Evolutionary conservation across 92 coral and sea anemone species (phyloP).

Genomic region (Epizoanthus stellaris): DNA sequence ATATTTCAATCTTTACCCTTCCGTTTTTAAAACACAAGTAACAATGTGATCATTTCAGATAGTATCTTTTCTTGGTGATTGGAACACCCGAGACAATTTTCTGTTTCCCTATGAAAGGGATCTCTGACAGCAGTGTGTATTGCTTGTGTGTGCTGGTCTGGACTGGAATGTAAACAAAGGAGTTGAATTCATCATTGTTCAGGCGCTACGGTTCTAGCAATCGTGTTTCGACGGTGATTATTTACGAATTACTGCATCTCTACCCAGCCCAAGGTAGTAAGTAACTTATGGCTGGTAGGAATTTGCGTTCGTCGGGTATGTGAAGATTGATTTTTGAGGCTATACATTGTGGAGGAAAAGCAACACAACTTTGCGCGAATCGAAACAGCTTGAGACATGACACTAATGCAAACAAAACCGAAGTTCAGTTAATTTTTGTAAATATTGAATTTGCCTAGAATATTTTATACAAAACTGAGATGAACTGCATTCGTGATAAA

Average conservation of each 20-base stretch:
- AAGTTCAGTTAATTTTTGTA: background rate
- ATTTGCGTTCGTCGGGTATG: background rate
- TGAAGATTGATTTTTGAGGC: background rate
- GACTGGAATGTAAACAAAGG: slow-evolving; percentile 23
- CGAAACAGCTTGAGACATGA: slow-evolving; percentile 35
- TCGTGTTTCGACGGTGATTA: background rate
- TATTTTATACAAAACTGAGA: background rate
- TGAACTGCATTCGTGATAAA: background rate
- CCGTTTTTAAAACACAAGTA: too few relatives aligned
- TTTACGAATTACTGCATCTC: background rate
- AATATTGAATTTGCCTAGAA: background rate
- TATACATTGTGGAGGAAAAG: background rate
- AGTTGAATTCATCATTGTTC: background rate
- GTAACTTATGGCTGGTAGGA: background rate
- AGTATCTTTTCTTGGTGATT: background rate
- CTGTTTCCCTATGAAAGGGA: background rate
- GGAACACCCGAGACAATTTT: background rate
- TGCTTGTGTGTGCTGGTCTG: background rate
- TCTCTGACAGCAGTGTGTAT: background rate
- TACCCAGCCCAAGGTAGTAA: background rate
- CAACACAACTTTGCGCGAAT: slow-evolving; percentile 22
- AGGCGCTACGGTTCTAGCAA: background rate
- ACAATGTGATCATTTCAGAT: background rate
- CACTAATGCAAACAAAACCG: slow-evolving; percentile 6
- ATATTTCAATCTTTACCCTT: background rate